These are phyloP conservation scores for Lates calcarifer DNA, from an alignment of 2,113 vertebrate genomes.

Conservation along the genomic window DNA sequence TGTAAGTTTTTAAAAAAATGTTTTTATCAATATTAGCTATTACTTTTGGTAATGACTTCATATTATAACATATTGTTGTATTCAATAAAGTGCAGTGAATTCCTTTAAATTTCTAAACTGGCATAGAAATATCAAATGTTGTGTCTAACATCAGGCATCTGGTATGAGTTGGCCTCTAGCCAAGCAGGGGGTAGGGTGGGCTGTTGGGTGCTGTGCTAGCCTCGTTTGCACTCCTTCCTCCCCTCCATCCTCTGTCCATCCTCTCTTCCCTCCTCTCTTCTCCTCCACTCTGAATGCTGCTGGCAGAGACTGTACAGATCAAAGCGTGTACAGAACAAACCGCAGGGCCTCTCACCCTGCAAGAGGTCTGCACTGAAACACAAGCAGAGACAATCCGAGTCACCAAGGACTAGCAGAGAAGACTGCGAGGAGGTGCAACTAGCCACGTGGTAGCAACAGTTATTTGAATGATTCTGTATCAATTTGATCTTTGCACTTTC, in stretches of 20 bases:
- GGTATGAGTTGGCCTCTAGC: slow-evolving; percentile 38
- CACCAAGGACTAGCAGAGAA: slow-evolving; percentile 22
- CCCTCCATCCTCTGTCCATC: slow-evolving; percentile 22
- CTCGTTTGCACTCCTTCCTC: slow-evolving; percentile 38
- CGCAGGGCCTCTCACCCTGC: slow-evolving; percentile 59
- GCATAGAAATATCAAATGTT: slow-evolving; percentile 12
- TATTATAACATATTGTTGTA: neutral
- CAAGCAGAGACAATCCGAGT: slow-evolving; percentile 23
- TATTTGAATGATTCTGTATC: no score
- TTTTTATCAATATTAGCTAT: neutral
- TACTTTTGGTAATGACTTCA: no score
- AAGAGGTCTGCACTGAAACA: slow-evolving; percentile 49
- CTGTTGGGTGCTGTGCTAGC: slow-evolving; percentile 35
- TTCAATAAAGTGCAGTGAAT: neutral
- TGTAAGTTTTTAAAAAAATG: neutral
- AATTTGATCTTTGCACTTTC: no score
- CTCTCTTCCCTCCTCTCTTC: slow-evolving; percentile 18
- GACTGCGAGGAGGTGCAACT: slow-evolving; percentile 14
- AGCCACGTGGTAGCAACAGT: slow-evolving; percentile 2
- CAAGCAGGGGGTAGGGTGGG: slow-evolving; percentile 30
- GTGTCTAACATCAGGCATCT: slow-evolving; percentile 34
- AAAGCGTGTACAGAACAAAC: slow-evolving; percentile 63
- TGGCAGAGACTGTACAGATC: slow-evolving; percentile 66
- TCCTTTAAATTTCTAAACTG: neutral
- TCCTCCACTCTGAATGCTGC: slow-evolving; percentile 36